A percentile compares a stretch with the other conserved stretches of the same genome.
Evolutionary conservation across 2,113 vertebrate genomes (phyloP).

Genomic region (Polypterus senegalus): DNA sequence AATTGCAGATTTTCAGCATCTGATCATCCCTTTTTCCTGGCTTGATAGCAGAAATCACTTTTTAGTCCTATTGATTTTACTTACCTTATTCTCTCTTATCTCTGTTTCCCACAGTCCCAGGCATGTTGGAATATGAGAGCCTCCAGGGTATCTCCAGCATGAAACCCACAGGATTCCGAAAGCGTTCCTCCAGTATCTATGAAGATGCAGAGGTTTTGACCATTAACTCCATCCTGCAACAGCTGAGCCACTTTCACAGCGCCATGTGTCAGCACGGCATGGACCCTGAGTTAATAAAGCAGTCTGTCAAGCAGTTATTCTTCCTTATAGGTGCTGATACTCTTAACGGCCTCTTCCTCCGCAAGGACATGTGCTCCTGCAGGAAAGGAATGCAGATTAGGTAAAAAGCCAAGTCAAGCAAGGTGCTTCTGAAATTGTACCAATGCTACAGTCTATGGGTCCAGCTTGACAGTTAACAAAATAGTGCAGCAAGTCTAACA

Average conservation of each 20-base stretch:
- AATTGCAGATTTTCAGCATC: no score
- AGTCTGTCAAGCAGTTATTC: slow-evolving; percentile 78
- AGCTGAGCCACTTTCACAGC: slow-evolving; percentile 71
- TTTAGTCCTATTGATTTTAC: no score
- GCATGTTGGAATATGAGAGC: slow-evolving; percentile 90
- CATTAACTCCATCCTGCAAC: slow-evolving; percentile 75
- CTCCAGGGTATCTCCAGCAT: slow-evolving; percentile 89
- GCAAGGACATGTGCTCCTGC: slow-evolving; percentile 96
- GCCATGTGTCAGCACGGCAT: slow-evolving; percentile 82
- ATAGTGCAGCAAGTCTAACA: no score
- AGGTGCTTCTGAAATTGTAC: no score
- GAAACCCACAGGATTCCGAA: slow-evolving; percentile 87
- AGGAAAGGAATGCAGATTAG: slow-evolving; percentile 98
- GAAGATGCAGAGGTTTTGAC: slow-evolving; percentile 71
- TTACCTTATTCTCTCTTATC: background rate
- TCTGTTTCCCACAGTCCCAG: slow-evolving; percentile 56
- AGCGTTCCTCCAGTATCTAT: slow-evolving; percentile 73
- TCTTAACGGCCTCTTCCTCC: slow-evolving; percentile 87
- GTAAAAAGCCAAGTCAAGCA: slow-evolving; percentile 34
- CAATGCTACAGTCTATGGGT: no score
- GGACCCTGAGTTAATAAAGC: slow-evolving; percentile 67
- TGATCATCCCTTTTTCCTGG: no score
- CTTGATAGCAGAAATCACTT: no score
- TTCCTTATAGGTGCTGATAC: slow-evolving; percentile 68
- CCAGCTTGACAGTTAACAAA: no score